A percentile compares a stretch with the other conserved stretches of the same genome.
phyloP scores from a whole-genome alignment of 2,113 vertebrate species.

The Hippocampus guttulatus region DNA sequence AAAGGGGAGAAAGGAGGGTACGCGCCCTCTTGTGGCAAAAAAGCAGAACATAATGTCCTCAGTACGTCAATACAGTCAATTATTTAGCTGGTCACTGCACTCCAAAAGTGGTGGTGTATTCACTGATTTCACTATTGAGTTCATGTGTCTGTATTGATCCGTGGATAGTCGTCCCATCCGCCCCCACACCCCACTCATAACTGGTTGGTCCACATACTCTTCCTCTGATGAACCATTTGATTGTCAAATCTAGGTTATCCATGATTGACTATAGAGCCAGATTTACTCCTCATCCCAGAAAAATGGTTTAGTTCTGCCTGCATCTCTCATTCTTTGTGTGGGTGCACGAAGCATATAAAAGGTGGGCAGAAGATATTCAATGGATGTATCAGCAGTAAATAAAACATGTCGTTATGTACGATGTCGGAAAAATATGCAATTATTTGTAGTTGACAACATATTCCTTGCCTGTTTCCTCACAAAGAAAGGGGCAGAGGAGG shows the following conservation, averaged over 20 bases:
- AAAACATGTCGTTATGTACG: not conserved
- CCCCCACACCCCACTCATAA: not conserved
- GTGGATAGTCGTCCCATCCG: conserved; percentile 1
- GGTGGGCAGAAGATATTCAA: conserved; percentile 25
- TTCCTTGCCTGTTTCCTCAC: conserved; percentile 33
- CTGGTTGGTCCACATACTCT: conserved; percentile 6
- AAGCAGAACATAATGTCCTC: conserved; percentile 5
- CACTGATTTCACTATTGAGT: conserved; percentile 35
- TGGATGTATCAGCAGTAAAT: not conserved
- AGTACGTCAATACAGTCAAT: conserved; percentile 48
- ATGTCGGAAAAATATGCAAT: not conserved
- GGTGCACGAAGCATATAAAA: not conserved
- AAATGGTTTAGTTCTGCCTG: conserved; percentile 17
- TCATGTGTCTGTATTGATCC: conserved; percentile 50
- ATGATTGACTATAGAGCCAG: conserved; percentile 34
- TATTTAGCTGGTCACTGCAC: conserved; percentile 38
- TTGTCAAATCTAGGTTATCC: conserved; percentile 55
- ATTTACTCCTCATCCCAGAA: conserved; percentile 51
- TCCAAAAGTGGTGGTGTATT: conserved; percentile 34
- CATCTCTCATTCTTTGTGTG: conserved; percentile 6
- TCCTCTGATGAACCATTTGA: conserved; percentile 19
- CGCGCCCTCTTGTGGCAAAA: conserved; percentile 54
- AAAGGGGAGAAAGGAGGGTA: conserved; percentile 31
- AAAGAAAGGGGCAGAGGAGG: conserved; percentile 26
- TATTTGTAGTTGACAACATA: not conserved